phyloP scores from a whole-genome alignment of 2,797 vertebrate genomes.

The Florisuga fusca region DNA sequence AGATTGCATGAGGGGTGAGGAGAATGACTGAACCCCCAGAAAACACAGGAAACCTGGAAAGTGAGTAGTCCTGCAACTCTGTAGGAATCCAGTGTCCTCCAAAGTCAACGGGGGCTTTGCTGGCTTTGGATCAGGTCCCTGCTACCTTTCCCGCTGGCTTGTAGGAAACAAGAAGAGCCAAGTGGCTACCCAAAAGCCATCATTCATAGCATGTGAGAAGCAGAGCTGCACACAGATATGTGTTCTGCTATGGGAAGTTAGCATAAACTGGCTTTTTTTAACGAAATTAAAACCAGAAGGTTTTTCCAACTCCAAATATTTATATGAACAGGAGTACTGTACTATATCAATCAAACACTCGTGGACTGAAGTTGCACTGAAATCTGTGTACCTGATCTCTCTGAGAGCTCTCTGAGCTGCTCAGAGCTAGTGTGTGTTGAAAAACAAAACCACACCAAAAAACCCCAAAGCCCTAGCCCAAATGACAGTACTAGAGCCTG shows the following conservation, averaged over 20 bases:
- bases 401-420: conserved; percentile 2
- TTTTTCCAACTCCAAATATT: conserved; percentile 82
- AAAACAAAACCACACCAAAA: background rate
- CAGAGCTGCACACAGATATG: background rate
- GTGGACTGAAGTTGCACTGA: background rate
- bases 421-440: conserved; percentile 36
- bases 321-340: conserved; percentile 74
- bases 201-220: background rate
- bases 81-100: background rate
- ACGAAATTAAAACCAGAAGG: conserved; percentile 74
- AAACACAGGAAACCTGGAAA: background rate
- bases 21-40: background rate
- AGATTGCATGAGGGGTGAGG: background rate
- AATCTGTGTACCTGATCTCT: conserved; percentile 24
- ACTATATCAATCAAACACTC: conserved; percentile 71
- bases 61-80: background rate
- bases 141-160: background rate
- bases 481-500: conserved; percentile 34
- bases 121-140: background rate
- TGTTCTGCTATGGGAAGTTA: conserved; percentile 55
- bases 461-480: background rate
- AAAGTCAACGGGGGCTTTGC: background rate
- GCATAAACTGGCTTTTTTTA: conserved; percentile 48
- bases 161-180: conserved; percentile 1
- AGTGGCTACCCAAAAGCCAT: background rate